Evolutionary conservation across 1,140 invertebrate genomes (phyloP).

Genomic region (Stegodyphus dumicola): DNA sequence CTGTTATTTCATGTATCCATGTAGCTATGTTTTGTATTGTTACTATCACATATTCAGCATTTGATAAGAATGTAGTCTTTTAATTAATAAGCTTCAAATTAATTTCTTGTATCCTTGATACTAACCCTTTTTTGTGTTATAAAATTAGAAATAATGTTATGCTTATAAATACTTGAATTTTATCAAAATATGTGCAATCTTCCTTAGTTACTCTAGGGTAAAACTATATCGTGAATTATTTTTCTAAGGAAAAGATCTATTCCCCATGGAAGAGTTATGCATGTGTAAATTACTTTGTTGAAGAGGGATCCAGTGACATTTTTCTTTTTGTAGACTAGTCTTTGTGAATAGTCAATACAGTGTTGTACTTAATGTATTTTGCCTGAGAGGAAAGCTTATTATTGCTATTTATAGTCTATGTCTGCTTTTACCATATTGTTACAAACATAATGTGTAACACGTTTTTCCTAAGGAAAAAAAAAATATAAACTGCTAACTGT

Average conservation of each 20-base stretch:
- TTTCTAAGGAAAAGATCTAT: slow-evolving; percentile 34
- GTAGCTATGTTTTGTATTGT: too few species aligned
- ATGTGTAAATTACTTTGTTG: slow-evolving; percentile 51
- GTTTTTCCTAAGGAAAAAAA: slow-evolving; percentile 41
- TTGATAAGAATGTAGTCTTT: too few species aligned
- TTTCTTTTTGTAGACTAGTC: slow-evolving; percentile 47
- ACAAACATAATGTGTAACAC: slow-evolving; percentile 56
- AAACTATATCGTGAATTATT: slow-evolving; percentile 28
- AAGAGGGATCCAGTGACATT: slow-evolving; percentile 21
- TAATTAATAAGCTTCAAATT: too few species aligned
- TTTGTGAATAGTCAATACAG: slow-evolving; percentile 57
- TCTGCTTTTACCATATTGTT: slow-evolving; percentile 59
- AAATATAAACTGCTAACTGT: slow-evolving; percentile 50
- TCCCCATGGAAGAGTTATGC: slow-evolving; percentile 16
- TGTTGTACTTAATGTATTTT: slow-evolving; percentile 61
- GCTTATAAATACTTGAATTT: too few species aligned
- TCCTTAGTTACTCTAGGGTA: neutral
- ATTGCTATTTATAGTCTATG: slow-evolving; percentile 51
- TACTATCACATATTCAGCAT: too few species aligned
- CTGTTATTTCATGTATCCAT: too few species aligned
- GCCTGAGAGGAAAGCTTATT: slow-evolving; percentile 53
- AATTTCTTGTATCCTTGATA: too few species aligned
- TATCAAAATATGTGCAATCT: neutral
- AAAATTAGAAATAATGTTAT: too few species aligned
- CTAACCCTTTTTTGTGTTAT: too few species aligned